Conservation (phyloP, 2,888 invertebrate species). For the Oscheius sp. region DNA sequence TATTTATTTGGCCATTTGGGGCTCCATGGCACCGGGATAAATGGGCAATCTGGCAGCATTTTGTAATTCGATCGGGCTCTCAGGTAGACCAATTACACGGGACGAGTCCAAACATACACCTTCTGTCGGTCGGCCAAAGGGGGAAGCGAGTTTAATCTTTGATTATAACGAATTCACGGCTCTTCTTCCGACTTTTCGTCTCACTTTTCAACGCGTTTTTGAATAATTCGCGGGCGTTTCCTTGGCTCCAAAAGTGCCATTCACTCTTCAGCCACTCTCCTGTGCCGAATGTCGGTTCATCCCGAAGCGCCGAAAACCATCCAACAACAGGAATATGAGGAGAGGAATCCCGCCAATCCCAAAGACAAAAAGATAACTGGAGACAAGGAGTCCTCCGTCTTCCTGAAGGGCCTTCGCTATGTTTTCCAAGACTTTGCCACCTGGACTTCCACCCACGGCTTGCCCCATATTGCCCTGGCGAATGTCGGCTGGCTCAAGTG, state of each 20-base stretch:
- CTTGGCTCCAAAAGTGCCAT: not conserved
- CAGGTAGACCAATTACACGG: slow-evolving; percentile 25
- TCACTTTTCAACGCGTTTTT: slow-evolving; percentile 1
- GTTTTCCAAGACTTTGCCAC: slow-evolving; percentile 62
- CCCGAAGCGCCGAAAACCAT: not conserved
- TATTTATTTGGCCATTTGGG: slow-evolving; percentile 28
- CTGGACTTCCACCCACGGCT: slow-evolving; percentile 67
- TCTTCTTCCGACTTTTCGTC: not conserved
- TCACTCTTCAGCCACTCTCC: too few relatives aligned
- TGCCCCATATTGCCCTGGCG: slow-evolving; percentile 66
- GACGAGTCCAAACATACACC: slow-evolving; percentile 5
- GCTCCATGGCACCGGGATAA: slow-evolving; percentile 1
- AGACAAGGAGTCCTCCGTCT: slow-evolving; percentile 19
- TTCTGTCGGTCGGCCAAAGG: not conserved
- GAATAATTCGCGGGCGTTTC: slow-evolving; percentile 1
- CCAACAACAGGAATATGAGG: slow-evolving; percentile 12
- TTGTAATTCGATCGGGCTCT: slow-evolving; percentile 21
- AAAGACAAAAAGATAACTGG: not conserved
- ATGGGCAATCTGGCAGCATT: slow-evolving; percentile 30
- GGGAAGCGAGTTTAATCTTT: not conserved
- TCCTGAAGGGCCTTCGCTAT: slow-evolving; percentile 48
- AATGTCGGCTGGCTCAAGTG: slow-evolving; percentile 53
- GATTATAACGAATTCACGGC: not conserved
- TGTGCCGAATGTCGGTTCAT: slow-evolving; percentile 20
- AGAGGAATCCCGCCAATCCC: not conserved